Evolutionary conservation across 2,888 invertebrate genomes (phyloP).

Genomic region (Beris morrisii): DNA sequence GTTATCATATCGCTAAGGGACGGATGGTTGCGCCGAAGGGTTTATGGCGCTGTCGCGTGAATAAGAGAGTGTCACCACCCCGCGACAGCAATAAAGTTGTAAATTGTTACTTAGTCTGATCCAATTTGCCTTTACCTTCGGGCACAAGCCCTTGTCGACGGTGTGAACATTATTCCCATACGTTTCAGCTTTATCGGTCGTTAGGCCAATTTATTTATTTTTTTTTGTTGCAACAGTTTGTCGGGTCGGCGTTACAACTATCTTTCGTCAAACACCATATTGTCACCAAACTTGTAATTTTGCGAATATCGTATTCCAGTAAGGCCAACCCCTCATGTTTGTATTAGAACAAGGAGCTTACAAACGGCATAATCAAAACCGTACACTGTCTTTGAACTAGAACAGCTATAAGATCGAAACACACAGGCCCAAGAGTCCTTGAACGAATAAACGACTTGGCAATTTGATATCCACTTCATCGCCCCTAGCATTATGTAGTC

Average conservation of each 20-base stretch:
- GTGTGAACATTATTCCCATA: constrained; percentile 18
- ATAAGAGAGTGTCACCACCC: neutral
- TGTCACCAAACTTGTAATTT: no score
- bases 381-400: no score
- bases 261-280: no score
- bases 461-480: constrained; percentile 32
- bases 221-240: constrained; percentile 16
- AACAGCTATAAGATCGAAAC: neutral
- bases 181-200: constrained; percentile 17
- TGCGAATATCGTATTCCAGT: no score
- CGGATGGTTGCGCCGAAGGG: neutral
- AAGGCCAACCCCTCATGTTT: no score
- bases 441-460: constrained; percentile 27
- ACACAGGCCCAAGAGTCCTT: constrained; percentile 12
- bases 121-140: constrained; percentile 23
- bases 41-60: neutral
- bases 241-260: neutral
- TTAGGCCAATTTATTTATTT: constrained; percentile 16
- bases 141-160: constrained; percentile 12
- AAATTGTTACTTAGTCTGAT: constrained; percentile 25
- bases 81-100: constrained; percentile 15
- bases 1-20: constrained; percentile 7
- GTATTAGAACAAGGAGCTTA: no score
- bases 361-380: no score
- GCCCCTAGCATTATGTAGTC: constrained; percentile 27